Percentiles rank a stretch among this genome's conserved stretches.
Evolutionary conservation across 1,140 invertebrate species (phyloP).

Genomic region (Cyclina sinensis): DNA sequence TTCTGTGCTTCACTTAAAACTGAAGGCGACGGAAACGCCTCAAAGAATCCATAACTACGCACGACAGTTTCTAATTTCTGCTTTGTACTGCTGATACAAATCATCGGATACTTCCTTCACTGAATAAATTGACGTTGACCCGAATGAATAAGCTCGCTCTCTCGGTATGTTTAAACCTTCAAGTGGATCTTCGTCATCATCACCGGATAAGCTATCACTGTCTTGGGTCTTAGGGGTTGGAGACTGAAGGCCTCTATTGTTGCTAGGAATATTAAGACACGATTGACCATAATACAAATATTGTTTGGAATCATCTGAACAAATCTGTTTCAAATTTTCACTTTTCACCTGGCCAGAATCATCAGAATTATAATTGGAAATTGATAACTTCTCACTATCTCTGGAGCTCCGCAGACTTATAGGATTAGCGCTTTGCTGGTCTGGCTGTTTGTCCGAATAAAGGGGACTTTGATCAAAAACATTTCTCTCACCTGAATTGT

Average conservation of each 20-base stretch:
- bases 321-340: background rate
- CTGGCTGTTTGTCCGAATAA: too few relatives aligned
- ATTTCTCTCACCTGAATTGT: too few relatives aligned
- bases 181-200: slow-evolving; percentile 14
- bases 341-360: too few relatives aligned
- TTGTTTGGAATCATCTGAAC: background rate
- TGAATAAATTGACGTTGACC: slow-evolving; percentile 24
- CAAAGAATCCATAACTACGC: slow-evolving; percentile 41
- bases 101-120: slow-evolving; percentile 43
- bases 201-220: background rate
- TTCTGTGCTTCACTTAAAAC: slow-evolving; percentile 42
- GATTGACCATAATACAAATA: background rate
- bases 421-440: too few relatives aligned
- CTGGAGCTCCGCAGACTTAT: too few relatives aligned
- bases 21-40: slow-evolving; percentile 24
- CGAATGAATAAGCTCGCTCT: slow-evolving; percentile 11
- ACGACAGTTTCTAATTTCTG: slow-evolving; percentile 25
- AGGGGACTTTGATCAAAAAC: too few relatives aligned
- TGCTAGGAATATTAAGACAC: background rate
- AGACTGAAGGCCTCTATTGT: background rate
- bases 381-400: too few relatives aligned
- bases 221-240: background rate
- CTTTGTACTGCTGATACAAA: background rate
- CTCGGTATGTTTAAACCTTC: slow-evolving; percentile 33
- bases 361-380: too few relatives aligned